Evolutionary conservation across 2,113 vertebrate species (phyloP).

Genomic region (Pomatorhinus ruficollis): DNA sequence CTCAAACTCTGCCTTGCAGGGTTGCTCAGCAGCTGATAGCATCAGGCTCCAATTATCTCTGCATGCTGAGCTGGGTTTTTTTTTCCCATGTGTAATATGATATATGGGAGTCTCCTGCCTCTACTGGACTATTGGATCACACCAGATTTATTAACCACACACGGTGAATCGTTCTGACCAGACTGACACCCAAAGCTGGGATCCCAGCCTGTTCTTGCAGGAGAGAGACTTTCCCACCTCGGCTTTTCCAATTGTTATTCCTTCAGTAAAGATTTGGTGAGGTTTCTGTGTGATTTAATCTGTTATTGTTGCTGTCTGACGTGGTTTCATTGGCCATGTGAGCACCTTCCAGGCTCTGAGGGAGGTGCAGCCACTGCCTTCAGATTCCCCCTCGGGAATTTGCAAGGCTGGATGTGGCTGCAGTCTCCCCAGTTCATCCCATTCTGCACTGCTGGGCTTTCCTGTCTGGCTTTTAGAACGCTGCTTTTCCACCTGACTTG

Average conservation of each 20-base stretch:
- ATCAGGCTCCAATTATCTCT: conserved; percentile 36
- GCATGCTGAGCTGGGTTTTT: conserved; percentile 18
- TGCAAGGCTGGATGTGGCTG: accelerated
- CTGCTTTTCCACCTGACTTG: neutral
- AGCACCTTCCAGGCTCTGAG: neutral
- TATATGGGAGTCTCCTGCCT: neutral
- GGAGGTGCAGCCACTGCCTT: neutral
- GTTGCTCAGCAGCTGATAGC: conserved; percentile 33
- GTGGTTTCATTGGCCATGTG: neutral
- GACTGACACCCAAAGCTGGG: neutral
- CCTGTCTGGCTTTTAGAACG: neutral
- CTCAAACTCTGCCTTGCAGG: conserved; percentile 24
- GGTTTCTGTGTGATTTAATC: neutral
- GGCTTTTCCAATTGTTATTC: neutral
- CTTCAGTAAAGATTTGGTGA: neutral
- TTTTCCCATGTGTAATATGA: neutral
- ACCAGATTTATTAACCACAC: neutral
- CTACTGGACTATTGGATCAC: neutral
- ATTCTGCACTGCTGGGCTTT: neutral
- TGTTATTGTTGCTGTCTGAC: neutral
- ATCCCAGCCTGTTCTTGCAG: neutral
- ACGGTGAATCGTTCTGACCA: neutral
- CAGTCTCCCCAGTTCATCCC: neutral
- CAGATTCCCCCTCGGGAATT: neutral
- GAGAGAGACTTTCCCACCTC: neutral